Evolutionary conservation across 2,888 invertebrate species (phyloP).

Genomic region (Anticlea derivata): DNA sequence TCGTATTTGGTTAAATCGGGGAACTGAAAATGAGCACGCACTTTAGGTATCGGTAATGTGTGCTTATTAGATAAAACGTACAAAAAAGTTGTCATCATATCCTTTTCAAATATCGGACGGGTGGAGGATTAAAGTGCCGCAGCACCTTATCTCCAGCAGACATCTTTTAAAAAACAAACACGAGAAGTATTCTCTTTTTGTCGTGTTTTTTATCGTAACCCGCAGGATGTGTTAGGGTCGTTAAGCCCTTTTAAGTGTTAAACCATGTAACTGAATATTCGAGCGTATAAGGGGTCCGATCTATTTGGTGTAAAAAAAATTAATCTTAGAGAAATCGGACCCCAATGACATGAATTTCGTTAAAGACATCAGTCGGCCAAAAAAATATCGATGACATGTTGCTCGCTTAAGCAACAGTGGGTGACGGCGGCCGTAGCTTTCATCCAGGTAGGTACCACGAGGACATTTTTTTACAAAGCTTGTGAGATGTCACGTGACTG

Average conservation of each 20-base stretch:
- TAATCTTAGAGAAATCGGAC: constrained; percentile 81
- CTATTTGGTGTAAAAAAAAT: constrained; percentile 82
- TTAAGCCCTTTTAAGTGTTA: constrained; percentile 84
- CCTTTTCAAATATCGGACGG: constrained; percentile 83
- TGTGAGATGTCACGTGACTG: too few relatives aligned
- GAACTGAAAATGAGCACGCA: constrained; percentile 42
- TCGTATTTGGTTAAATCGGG: constrained; percentile 29
- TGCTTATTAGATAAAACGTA: constrained; percentile 77
- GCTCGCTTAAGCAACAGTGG: constrained; percentile 65
- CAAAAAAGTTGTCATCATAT: constrained; percentile 82
- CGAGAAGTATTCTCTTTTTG: constrained; percentile 79
- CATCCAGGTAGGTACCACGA: constrained; percentile 66
- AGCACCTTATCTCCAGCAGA: constrained; percentile 79
- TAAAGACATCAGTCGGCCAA: constrained; percentile 78
- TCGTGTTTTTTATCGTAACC: constrained; percentile 82
- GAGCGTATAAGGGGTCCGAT: constrained; percentile 79
- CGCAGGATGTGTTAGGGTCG: constrained; percentile 84
- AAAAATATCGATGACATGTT: constrained; percentile 78
- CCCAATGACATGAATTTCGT: constrained; percentile 82
- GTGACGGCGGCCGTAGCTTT: constrained; percentile 58
- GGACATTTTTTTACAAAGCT: constrained; percentile 62
- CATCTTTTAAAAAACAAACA: constrained; percentile 84
- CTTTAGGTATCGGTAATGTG: constrained; percentile 68
- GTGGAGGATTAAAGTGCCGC: constrained; percentile 82
- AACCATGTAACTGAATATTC: constrained; percentile 84